Base-by-base conservation (phyloP, 2,888 invertebrate genomes). In the Achlya flavicornis region DNA sequence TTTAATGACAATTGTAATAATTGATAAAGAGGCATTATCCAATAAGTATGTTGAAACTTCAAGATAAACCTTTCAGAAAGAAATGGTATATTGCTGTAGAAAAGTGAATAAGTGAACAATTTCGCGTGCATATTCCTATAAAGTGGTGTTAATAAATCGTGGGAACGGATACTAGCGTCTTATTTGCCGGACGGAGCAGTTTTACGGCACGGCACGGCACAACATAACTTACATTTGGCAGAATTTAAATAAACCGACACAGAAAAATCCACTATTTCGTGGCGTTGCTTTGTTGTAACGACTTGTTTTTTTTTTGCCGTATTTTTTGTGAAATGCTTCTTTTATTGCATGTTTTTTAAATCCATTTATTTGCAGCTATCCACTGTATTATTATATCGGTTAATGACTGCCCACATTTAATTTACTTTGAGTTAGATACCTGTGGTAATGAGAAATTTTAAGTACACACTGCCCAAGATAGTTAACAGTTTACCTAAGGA, bases 91-190 rank as follows among this genome's bases (percentile, higher is more conserved):
- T 10, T 19, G 16, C 16, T 4, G 10, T 19, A 6, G 53, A 53
- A 53, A 19, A 71, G 68, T 65, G 65, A 66, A 66, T 67, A 66
- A 64, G 66, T 62, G 68, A 61, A 71, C 71, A 66, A 73, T 74
- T 74, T 77, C 73, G 75, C 74, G 72, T 69, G 72, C 73, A 72
- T 75, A 73, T 74, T 69, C 67, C 66, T 68, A 69, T 76, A 72
- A 76, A 70, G 64, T 65, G 68, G 63, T 61, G 63, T 61, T 63
- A 61, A 70, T 73, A 73, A 70, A 71, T 73, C 71, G 61, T 48
- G 58, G 10, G 61, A 66, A 61, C 64, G 67, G 64, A 68, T 64
- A 70, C 68, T 65, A 61, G 61, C 58, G 64, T 69, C 61, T 67
- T 63, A 53, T 62, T 61, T 60, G 57, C 63, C 59, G 64, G 65